Percentiles rank a stretch among this genome's conserved stretches.
Conservation (phyloP, 2,797 vertebrate genomes). For the Rhinoraja longicauda region DNA sequence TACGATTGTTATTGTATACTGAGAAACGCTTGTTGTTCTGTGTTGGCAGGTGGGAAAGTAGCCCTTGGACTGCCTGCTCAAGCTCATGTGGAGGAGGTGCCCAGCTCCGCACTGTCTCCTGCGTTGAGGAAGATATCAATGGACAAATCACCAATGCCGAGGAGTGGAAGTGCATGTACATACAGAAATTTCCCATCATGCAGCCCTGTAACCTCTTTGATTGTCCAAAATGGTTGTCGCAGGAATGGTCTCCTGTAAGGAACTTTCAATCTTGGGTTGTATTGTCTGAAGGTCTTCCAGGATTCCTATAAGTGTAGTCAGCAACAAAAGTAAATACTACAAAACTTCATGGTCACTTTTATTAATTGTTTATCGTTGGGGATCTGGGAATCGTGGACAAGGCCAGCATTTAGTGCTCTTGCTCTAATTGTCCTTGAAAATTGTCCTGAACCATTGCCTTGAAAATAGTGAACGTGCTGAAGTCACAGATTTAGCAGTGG, state of each 20-base stretch:
- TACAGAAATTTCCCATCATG: constrained; percentile 75
- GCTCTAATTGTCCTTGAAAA: no score
- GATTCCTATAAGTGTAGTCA: background rate
- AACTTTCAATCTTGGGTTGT: constrained; percentile 40
- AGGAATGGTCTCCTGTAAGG: constrained; percentile 93
- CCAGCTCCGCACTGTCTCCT: constrained; percentile 86
- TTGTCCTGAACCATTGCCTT: no score
- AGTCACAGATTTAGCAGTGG: no score
- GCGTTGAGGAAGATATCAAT: constrained; percentile 95
- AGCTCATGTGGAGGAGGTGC: constrained; percentile 87
- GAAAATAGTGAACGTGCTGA: no score
- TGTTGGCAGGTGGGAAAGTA: constrained; percentile 84
- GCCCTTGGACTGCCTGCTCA: constrained; percentile 93
- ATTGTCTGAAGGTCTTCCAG: background rate
- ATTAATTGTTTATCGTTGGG: background rate
- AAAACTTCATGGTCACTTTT: background rate
- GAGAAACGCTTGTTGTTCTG: constrained; percentile 35
- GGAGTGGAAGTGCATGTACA: constrained; percentile 97
- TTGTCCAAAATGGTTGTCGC: constrained; percentile 92
- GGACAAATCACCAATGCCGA: constrained; percentile 78
- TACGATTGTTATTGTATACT: background rate
- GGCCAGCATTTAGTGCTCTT: no score
- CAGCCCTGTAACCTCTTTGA: constrained; percentile 91
- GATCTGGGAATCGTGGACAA: no score
- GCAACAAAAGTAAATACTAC: background rate